Base-by-base conservation (phyloP, 92 coral and sea anemone genomes). In the Pocillopora grandis region DNA sequence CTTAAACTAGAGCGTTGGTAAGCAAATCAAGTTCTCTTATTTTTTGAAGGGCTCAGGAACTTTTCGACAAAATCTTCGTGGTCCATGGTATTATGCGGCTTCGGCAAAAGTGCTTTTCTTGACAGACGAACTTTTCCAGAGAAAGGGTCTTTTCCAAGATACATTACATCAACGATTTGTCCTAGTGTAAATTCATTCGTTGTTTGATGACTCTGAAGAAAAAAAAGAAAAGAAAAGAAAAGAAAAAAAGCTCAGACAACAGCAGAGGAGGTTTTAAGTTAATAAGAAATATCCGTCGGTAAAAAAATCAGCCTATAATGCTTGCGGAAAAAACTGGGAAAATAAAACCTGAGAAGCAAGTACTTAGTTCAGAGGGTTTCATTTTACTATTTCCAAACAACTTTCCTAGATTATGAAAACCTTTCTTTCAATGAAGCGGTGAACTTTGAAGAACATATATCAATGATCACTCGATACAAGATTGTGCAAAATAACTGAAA, bases 21-120 rank as follows among this genome's bases (percentile, higher is more conserved):
- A 59, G 31, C n/a, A 14, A 74, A 58, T 66, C 66, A 58, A 31
- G 58, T 76, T 27, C 21, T 11, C 10, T 16, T 35, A 35, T 69
- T 69, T 23, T 31, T 76, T 76, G 5, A 60, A 33, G 19, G n/a
- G 18, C 35, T 10, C 36, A n/a, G 63, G 36, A 72, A 16, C 56
- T 37, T 66, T 36, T 76, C 62, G 37, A 84, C 23, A 56, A 76
- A 84, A 5, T 84, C 82, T 23, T 84, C 77, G 12, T 57, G 48
- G n/a, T 65, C 31, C 85, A 35, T 81, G 55, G 35, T 58, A 31
- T 67, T 27, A 0, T 42, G 33, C 2, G 59, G n/a, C 66, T 87
- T 80, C 2, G 98, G 95, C 6, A 92, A 90, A 33, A 91, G 80
- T n/a, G 97, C 94, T 90, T 96, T 96, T 61, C 98, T 89, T 75